phyloP scores from a whole-genome alignment of 2,888 invertebrate genomes.

The Polydrusus tereticollis region DNA sequence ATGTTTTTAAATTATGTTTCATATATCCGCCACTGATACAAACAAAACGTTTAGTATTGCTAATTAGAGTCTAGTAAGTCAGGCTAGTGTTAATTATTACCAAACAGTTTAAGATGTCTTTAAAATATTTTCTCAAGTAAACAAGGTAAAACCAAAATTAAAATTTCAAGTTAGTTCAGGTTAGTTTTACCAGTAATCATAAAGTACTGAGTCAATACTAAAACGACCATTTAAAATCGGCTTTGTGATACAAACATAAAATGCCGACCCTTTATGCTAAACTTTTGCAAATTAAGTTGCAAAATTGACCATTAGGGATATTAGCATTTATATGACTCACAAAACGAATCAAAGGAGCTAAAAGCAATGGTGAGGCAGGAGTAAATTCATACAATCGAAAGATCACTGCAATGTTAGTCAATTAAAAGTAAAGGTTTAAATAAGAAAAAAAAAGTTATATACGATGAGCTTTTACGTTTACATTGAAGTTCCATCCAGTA shows the following conservation, averaged over 20 bases:
- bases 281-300: constrained; percentile 36
- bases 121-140: too few species aligned
- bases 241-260: constrained; percentile 1
- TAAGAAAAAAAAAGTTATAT: constrained; percentile 31
- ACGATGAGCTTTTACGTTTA: constrained; percentile 46
- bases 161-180: background rate
- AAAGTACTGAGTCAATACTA: background rate
- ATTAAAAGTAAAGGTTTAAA: constrained; percentile 53
- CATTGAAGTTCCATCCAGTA: constrained; percentile 52
- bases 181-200: background rate
- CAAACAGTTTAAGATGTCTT: too few species aligned
- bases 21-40: too few species aligned
- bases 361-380: background rate
- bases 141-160: too few species aligned
- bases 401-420: constrained; percentile 47
- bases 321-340: constrained; percentile 50
- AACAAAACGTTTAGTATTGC: too few species aligned
- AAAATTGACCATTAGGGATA: constrained; percentile 43
- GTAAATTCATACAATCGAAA: constrained; percentile 33
- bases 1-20: too few species aligned
- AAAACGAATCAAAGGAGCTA: constrained; percentile 47
- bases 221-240: background rate
- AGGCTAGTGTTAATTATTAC: too few species aligned
- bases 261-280: constrained; percentile 26
- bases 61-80: too few species aligned